Percentiles rank a stretch among this genome's conserved stretches.
phyloP scores from a whole-genome alignment of 1,140 invertebrate species.

The Drosophila melanica region DNA sequence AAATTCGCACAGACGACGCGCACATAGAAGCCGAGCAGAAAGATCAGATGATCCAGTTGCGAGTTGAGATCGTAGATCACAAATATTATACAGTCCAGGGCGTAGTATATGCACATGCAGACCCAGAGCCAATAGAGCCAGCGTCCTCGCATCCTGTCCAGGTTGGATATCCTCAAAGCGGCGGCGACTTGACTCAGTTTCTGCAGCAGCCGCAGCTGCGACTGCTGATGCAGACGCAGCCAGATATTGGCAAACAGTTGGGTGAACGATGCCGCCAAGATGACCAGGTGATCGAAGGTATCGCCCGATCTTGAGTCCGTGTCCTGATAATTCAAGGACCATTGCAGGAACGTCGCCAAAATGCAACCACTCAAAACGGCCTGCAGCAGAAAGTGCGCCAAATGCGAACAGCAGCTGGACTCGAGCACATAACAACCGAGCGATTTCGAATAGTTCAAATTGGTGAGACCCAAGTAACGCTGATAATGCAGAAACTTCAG shows the following conservation, averaged over 20 bases:
- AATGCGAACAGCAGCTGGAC: slow-evolving; percentile 21
- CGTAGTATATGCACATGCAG: neutral
- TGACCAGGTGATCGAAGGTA: slow-evolving; percentile 47
- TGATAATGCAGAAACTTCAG: slow-evolving; percentile 49
- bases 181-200: slow-evolving; percentile 13
- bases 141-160: neutral
- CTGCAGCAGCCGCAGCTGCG: slow-evolving; percentile 27
- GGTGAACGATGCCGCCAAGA: slow-evolving; percentile 22
- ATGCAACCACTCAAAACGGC: slow-evolving; percentile 7
- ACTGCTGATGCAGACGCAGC: slow-evolving; percentile 43
- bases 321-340: slow-evolving; percentile 41
- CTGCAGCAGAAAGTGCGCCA: slow-evolving; percentile 3
- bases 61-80: slow-evolving; percentile 1
- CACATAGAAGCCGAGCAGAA: slow-evolving; percentile 17
- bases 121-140: slow-evolving; percentile 27
- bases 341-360: slow-evolving; percentile 9
- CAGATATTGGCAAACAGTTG: slow-evolving; percentile 54
- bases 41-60: neutral
- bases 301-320: slow-evolving; percentile 29
- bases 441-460: slow-evolving; percentile 24
- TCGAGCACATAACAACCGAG: slow-evolving; percentile 17
- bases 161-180: neutral
- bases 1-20: slow-evolving; percentile 17
- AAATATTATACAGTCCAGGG: slow-evolving; percentile 1
- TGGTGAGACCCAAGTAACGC: slow-evolving; percentile 48